Conservation (phyloP, 1,140 invertebrate species). For the Drosophila rhopaloa region DNA sequence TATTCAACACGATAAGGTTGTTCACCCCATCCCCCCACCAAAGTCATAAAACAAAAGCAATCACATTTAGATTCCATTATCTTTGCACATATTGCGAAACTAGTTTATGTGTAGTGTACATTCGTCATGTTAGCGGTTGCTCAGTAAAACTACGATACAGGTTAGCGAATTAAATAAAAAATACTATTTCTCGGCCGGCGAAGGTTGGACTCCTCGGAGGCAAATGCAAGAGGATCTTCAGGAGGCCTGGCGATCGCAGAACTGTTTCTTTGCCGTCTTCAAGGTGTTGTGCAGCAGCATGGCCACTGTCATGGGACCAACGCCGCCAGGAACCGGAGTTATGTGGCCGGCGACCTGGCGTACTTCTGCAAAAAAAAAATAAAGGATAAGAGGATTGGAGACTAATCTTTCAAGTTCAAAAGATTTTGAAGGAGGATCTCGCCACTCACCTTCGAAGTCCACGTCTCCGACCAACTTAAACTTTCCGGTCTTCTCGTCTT, state of each 20-base stretch:
- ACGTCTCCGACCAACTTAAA: slow-evolving; percentile 94
- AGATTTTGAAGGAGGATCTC: neutral
- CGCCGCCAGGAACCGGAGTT: slow-evolving; percentile 94
- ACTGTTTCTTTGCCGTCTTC: slow-evolving; percentile 87
- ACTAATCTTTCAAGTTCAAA: too few relatives aligned
- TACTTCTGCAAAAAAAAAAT: slow-evolving; percentile 87
- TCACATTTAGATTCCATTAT: slow-evolving; percentile 1
- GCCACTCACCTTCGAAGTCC: slow-evolving; percentile 89
- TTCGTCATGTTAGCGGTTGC: slow-evolving; percentile 28
- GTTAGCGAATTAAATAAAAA: slow-evolving; percentile 60
- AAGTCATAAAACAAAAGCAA: neutral
- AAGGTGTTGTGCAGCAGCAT: slow-evolving; percentile 95
- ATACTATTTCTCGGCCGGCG: slow-evolving; percentile 56
- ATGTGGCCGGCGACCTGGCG: slow-evolving; percentile 91
- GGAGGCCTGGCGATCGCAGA: neutral
- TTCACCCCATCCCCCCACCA: too few relatives aligned
- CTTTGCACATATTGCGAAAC: slow-evolving; percentile 17
- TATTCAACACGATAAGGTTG: neutral
- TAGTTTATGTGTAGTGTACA: slow-evolving; percentile 10
- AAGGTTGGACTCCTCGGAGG: neutral
- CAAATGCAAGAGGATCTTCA: neutral
- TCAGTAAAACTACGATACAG: slow-evolving; percentile 34
- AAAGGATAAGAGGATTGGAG: neutral
- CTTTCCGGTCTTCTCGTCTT: slow-evolving; percentile 87
- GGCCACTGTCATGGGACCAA: slow-evolving; percentile 95